Evolutionary conservation across 1,140 invertebrate genomes (phyloP).

Genomic region (Leptopilina boulardi): DNA sequence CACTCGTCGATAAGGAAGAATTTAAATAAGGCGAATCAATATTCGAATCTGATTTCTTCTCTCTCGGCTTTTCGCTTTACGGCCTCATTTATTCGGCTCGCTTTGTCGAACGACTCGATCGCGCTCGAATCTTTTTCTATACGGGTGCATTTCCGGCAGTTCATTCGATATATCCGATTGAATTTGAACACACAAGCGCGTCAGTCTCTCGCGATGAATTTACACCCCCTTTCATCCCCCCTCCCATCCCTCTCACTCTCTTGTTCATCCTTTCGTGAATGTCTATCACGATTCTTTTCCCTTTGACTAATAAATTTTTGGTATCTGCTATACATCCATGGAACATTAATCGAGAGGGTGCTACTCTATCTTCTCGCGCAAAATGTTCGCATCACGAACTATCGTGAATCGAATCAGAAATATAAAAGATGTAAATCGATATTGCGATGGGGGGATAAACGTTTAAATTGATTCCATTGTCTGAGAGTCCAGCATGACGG

Average conservation of each 20-base stretch:
- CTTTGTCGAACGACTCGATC: slow-evolving; percentile 65
- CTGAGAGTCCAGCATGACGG: neutral
- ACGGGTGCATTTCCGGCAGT: slow-evolving; percentile 39
- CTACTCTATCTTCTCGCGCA: slow-evolving; percentile 15
- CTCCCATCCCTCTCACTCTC: neutral
- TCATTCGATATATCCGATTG: slow-evolving; percentile 59
- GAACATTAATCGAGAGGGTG: slow-evolving; percentile 31
- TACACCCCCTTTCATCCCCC: neutral
- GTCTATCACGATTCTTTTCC: slow-evolving; percentile 26
- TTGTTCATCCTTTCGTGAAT: neutral
- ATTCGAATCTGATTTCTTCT: slow-evolving; percentile 71
- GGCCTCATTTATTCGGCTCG: slow-evolving; percentile 69
- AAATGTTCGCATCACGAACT: slow-evolving; percentile 23
- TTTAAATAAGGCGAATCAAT: slow-evolving; percentile 76
- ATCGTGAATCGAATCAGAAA: slow-evolving; percentile 25
- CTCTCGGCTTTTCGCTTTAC: slow-evolving; percentile 59
- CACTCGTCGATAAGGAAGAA: slow-evolving; percentile 68
- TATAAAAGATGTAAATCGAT: slow-evolving; percentile 27
- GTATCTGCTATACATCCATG: slow-evolving; percentile 27
- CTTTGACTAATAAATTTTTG: slow-evolving; percentile 30
- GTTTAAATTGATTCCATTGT: slow-evolving; percentile 30
- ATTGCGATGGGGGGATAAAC: slow-evolving; percentile 16
- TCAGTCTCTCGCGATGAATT: slow-evolving; percentile 25
- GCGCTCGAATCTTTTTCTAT: slow-evolving; percentile 53
- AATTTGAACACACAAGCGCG: slow-evolving; percentile 44